Evolutionary conservation across 2,797 vertebrate species (phyloP).

Genomic region (Syngnathus rostellatus): DNA sequence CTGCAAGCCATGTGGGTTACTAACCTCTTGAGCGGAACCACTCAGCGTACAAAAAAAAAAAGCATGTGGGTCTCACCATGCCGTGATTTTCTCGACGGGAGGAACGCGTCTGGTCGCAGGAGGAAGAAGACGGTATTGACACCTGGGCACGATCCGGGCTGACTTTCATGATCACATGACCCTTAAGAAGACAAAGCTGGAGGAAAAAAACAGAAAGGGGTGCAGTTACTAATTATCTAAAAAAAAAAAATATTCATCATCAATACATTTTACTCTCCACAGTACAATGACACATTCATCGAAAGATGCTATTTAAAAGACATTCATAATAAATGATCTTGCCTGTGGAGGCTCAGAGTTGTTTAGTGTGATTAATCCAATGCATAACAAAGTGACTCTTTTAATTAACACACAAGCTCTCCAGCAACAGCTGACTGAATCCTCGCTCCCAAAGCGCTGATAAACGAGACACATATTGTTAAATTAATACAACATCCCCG

Average conservation of each 20-base stretch:
- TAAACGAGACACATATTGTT: slow-evolving; percentile 19
- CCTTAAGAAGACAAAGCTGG: slow-evolving; percentile 93
- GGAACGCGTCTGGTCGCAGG: slow-evolving; percentile 80
- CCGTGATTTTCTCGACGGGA: slow-evolving; percentile 60
- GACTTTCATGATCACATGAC: slow-evolving; percentile 98
- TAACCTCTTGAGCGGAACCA: slow-evolving; percentile 25
- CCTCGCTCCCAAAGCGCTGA: slow-evolving; percentile 27
- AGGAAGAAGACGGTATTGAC: slow-evolving; percentile 89
- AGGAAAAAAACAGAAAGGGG: slow-evolving; percentile 81
- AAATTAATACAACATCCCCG: neutral
- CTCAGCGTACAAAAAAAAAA: slow-evolving; percentile 6
- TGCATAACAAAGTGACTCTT: slow-evolving; percentile 38
- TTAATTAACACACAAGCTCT: slow-evolving; percentile 44
- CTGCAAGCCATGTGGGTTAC: slow-evolving; percentile 7
- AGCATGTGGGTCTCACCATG: slow-evolving; percentile 1
- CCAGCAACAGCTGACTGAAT: slow-evolving; percentile 36
- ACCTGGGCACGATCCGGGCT: slow-evolving; percentile 91
- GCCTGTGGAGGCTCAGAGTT: slow-evolving; percentile 28
- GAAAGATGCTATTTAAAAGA: slow-evolving; percentile 16
- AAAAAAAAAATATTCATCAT: neutral
- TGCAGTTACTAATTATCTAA: slow-evolving; percentile 35
- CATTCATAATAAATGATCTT: slow-evolving; percentile 44
- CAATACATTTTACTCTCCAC: no score
- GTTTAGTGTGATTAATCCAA: slow-evolving; percentile 49
- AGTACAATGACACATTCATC: no score